Percentiles rank a stretch among this genome's conserved stretches.
These are phyloP conservation scores for Muschampia plurimacula DNA, from an alignment of 2,888 invertebrate genomes.

Conservation along the genomic window DNA sequence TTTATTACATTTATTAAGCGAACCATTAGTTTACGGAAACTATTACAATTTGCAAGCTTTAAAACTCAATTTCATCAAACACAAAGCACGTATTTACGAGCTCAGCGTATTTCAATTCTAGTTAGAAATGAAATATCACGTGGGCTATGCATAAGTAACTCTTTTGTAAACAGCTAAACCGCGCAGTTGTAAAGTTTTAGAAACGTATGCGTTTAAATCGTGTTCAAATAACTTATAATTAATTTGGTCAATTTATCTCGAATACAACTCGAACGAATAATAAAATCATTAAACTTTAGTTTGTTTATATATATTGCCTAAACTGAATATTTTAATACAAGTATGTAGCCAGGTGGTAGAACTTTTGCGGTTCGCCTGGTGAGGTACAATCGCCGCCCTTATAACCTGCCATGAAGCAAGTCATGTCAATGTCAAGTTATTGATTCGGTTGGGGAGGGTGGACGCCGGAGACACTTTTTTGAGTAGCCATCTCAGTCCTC, in stretches of 20 bases:
- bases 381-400: no score
- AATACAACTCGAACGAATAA: no score
- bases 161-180: slow-evolving; percentile 21
- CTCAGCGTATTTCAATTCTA: slow-evolving; percentile 6
- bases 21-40: slow-evolving; percentile 11
- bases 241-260: not conserved
- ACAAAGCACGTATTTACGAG: slow-evolving; percentile 19
- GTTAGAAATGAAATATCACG: slow-evolving; percentile 27
- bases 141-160: slow-evolving; percentile 23
- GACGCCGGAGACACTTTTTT: no score
- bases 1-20: not conserved
- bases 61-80: slow-evolving; percentile 17
- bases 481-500: no score
- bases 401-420: no score
- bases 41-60: slow-evolving; percentile 9
- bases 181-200: not conserved
- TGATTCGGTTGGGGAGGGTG: no score
- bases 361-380: no score
- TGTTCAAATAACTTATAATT: not conserved
- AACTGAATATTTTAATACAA: no score
- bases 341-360: no score
- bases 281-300: no score
- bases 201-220: not conserved
- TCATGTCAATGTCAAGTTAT: no score
- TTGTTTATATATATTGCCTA: no score